Evolutionary conservation across 1,140 invertebrate genomes (phyloP), one percentile per base, ranked within the genome.

Genomic region (Telenomus remus): DNA sequence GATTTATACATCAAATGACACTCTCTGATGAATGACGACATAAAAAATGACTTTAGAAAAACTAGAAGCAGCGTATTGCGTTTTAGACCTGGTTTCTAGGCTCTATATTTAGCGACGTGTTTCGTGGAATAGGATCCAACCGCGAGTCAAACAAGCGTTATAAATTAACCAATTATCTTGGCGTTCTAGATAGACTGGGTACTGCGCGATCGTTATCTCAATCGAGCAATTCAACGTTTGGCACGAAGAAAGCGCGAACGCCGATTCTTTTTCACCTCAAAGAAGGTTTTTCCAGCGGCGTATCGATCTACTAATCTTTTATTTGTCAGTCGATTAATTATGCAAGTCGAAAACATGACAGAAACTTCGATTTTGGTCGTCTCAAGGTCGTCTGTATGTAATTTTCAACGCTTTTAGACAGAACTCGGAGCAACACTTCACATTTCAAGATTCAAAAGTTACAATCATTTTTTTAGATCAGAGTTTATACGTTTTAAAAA

Each of bases 101-200:
- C 15, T 13, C 48, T 64, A 72, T 64, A 64, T 72, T 72, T 64
- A 72, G 69, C 19, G 9, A 3, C 34, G 8, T 53, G 56, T 59
- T 13, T 44, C 13, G 11, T 33, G 60, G 47, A 35, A 50, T 55
- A 71, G 51, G 37, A 46, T 71, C 35, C 53, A 63, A 53, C 33
- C 35, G 47, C 51, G 44, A 71, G 68, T 56, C 59, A 63, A 72
- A 64, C 69, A 60, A 48, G 59, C 42, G 57, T 64, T 64, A 59
- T 59, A 53, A 72, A 64, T 72, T 72, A 72, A 64, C 69, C 53
- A 72, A 72, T 72, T 72, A 72, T 64, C 60, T 71, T 49, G 51
- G 42, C 47, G 54, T 50, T 71, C 68, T 59, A 63, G 47, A 57
- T 71, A 55, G 39, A 46, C 59, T 50, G 9, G 37, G 42, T 57